A percentile compares a stretch with the other conserved stretches of the same genome.
Conservation (phyloP, 2,888 invertebrate species). For the Eristalis tenax region DNA sequence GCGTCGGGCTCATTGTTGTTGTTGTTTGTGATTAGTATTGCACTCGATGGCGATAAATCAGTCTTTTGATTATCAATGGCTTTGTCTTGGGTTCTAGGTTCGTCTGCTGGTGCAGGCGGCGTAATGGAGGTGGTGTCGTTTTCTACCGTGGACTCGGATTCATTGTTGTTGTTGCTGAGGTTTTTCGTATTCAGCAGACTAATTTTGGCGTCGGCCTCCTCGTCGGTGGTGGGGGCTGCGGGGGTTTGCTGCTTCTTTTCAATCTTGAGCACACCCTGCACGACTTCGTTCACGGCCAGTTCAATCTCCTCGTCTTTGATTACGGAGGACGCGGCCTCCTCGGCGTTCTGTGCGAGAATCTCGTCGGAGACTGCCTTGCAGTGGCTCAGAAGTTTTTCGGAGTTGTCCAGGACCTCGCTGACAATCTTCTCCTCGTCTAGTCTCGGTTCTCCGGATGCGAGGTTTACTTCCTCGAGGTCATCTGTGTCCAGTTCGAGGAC, state of each 20-base stretch:
- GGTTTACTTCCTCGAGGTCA: conserved; percentile 76
- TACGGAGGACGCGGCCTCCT: conserved; percentile 79
- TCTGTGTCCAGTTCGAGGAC: conserved; percentile 79
- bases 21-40: conserved; percentile 74
- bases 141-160: conserved; percentile 62
- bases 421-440: conserved; percentile 82
- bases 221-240: conserved; percentile 55
- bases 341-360: conserved; percentile 75
- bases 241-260: conserved; percentile 77
- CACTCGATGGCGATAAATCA: conserved; percentile 77
- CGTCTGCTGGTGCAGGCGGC: conserved; percentile 70
- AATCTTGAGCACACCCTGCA: conserved; percentile 82
- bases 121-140: conserved; percentile 59
- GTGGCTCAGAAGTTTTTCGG: conserved; percentile 82
- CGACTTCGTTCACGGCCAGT: conserved; percentile 82
- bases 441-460: conserved; percentile 75
- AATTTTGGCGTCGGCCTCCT: conserved; percentile 74
- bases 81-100: conserved; percentile 56
- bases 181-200: conserved; percentile 78
- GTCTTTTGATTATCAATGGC: conserved; percentile 80
- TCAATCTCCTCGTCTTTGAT: conserved; percentile 83
- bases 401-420: conserved; percentile 82
- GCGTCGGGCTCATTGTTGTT: conserved; percentile 73
- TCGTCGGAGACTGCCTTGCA: conserved; percentile 79
- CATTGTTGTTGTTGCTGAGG: conserved; percentile 75